Percentiles rank a stretch among this genome's conserved stretches.
These are phyloP conservation scores for Parnassius glacialis DNA, from an alignment of 2,888 invertebrate species.

Conservation along the genomic window DNA sequence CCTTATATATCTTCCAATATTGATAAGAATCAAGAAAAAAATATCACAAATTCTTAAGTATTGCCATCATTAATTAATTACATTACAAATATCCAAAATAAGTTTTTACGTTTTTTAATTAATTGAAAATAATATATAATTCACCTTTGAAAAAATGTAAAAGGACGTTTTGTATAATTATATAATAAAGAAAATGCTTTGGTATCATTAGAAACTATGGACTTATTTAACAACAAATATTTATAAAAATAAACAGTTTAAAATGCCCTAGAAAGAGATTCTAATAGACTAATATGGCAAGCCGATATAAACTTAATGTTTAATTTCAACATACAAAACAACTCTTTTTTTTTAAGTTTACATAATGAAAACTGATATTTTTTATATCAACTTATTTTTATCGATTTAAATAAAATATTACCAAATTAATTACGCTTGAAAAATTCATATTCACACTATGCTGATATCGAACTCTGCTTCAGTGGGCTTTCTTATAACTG, in stretches of 20 bases:
- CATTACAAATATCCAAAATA: background rate
- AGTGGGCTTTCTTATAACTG: too few relatives aligned
- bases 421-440: too few relatives aligned
- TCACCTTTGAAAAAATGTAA: too few relatives aligned
- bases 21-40: constrained; percentile 10
- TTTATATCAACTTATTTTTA: too few relatives aligned
- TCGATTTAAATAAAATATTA: too few relatives aligned
- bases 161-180: constrained; percentile 2
- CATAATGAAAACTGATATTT: too few relatives aligned
- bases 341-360: too few relatives aligned
- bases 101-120: too few relatives aligned
- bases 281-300: constrained; percentile 24
- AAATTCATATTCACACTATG: too few relatives aligned
- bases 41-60: constrained; percentile 22
- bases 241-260: background rate
- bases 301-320: background rate
- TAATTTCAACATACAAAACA: background rate
- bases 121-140: too few relatives aligned
- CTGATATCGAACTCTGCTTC: too few relatives aligned
- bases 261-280: constrained; percentile 15
- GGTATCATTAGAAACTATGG: constrained; percentile 27
- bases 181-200: constrained; percentile 21
- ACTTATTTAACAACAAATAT: constrained; percentile 5
- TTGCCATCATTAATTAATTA: constrained; percentile 1
- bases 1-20: background rate